These are phyloP conservation scores for Heliothis subflexa DNA, from an alignment of 1,140 invertebrate species.

Conservation along the genomic window DNA sequence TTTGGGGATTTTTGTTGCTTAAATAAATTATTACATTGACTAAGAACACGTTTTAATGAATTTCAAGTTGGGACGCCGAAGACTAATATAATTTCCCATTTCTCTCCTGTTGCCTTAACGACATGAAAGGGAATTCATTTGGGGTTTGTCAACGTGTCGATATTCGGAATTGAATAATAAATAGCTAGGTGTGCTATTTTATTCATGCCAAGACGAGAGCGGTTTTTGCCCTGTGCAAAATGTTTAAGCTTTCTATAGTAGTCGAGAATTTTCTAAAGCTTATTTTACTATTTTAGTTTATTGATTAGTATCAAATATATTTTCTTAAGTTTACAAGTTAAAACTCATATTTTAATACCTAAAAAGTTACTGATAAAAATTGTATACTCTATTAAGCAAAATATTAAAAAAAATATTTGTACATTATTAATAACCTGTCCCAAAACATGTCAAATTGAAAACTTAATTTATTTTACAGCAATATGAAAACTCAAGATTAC, in stretches of 20 bases:
- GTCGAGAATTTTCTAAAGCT: no score
- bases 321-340: no score
- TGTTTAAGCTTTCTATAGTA: no score
- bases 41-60: slow-evolving; percentile 84
- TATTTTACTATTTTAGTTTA: no score
- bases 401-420: no score
- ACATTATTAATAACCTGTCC: neutral
- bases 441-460: slow-evolving; percentile 1
- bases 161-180: slow-evolving; percentile 54
- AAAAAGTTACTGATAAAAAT: no score
- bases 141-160: slow-evolving; percentile 63
- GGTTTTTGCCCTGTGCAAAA: slow-evolving; percentile 5
- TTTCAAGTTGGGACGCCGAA: slow-evolving; percentile 70
- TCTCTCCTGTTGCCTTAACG: slow-evolving; percentile 71
- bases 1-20: slow-evolving; percentile 83
- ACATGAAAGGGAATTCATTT: slow-evolving; percentile 81
- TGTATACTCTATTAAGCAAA: no score
- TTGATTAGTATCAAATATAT: no score
- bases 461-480: neutral
- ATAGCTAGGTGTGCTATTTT: slow-evolving; percentile 40
- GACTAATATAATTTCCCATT: slow-evolving; percentile 74
- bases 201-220: slow-evolving; percentile 7
- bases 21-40: slow-evolving; percentile 84
- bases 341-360: neutral
- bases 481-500: slow-evolving; percentile 42